phyloP scores from a whole-genome alignment of 2,797 vertebrate genomes.

The Myotis daubentonii region DNA sequence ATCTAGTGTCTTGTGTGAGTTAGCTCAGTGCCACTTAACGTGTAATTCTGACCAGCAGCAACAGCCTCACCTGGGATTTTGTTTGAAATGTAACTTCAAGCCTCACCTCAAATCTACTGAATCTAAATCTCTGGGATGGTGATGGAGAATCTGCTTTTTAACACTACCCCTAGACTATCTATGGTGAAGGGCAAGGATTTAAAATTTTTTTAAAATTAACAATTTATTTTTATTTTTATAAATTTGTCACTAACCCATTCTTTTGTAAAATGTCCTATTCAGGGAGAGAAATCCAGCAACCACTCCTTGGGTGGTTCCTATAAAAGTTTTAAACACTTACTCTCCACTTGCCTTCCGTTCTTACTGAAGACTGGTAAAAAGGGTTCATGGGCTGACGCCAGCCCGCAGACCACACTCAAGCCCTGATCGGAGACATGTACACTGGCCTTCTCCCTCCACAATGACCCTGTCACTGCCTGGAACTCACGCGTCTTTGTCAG shows the following conservation, averaged over 20 bases:
- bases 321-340: not conserved
- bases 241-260: not conserved
- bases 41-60: no score
- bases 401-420: no score
- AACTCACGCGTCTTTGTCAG: not conserved
- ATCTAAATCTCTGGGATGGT: not conserved
- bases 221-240: not conserved
- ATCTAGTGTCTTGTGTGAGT: not conserved
- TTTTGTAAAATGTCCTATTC: not conserved
- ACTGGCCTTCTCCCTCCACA: not conserved
- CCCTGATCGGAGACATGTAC: not conserved
- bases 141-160: slow-evolving; percentile 12
- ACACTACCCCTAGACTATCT: not conserved
- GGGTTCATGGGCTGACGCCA: not conserved
- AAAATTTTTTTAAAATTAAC: not conserved
- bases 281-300: not conserved
- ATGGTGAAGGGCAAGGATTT: not conserved
- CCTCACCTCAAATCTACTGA: not conserved
- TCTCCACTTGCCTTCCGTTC: not conserved
- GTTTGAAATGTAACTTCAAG: not conserved
- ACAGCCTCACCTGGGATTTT: not conserved
- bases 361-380: not conserved
- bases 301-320: not conserved
- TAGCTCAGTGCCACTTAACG: not conserved
- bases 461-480: not conserved